Base-by-base conservation (phyloP, 1,140 invertebrate genomes). In the Pectinophora gossypiella region DNA sequence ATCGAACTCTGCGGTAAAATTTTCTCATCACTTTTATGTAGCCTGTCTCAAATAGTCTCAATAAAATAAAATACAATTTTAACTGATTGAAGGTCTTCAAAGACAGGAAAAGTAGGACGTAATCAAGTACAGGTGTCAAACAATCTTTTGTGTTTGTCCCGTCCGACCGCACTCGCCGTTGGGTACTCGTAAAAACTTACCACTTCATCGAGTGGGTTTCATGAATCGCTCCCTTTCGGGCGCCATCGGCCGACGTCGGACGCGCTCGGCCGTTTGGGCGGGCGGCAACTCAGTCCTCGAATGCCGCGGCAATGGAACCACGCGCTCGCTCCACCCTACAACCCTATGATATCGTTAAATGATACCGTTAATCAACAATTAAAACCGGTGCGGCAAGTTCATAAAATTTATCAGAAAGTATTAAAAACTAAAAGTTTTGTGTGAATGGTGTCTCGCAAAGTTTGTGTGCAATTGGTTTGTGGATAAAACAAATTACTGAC, bases 141-240 rank as follows among this genome's bases (percentile, higher is more conserved):
- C 62, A 76, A 70, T 74, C 60, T 72, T 72, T 72, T 74, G 68
- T 71, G 76, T 76, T 69, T 68, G 67, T 75, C 62, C 64, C 40
- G 42, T 19, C 40, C 62, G 60, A 72, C 67, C 67, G 51, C 62
- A 55, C 65, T 76, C 68, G 66, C 63, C 72, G 71, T 12, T 19
- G 27, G 71, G 67, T 64, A 60, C 71, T 78, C 78, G 65, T 85
- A 85, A 85, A 85, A 85, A 82, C 75, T 83, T 83, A 83, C 79
- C 82, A 83, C 82, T 85, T 82, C 82, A 85, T 83, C 77, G 73
- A 80, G 75, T 80, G 71, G 81, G 64, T 75, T 76, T 72, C 68
- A 66, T 72, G 68, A 76, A 73, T 80, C 72, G 76, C 53, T 53
- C 10, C 3, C 27, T 2, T 55, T 56, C 36, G 78, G 51, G 20